These are phyloP conservation scores for Cuculus canorus DNA, from an alignment of 2,797 vertebrate species.

Conservation along the genomic window DNA sequence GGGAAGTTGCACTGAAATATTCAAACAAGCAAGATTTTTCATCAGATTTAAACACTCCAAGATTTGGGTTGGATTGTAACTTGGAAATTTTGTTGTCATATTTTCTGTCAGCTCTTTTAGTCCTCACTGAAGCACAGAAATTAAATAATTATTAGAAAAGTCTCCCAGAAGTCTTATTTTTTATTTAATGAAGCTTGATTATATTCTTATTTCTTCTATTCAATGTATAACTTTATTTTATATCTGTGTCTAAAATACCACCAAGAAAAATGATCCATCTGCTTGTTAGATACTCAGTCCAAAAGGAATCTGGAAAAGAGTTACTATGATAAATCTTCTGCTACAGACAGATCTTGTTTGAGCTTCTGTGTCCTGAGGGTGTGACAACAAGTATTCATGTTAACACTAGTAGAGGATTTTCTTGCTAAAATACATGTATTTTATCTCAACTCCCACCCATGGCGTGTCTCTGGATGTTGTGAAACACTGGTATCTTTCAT, in stretches of 20 bases:
- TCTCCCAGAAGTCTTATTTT: not conserved
- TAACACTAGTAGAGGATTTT: conserved; percentile 24
- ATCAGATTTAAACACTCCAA: not conserved
- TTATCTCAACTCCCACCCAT: not conserved
- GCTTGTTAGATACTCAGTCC: not conserved
- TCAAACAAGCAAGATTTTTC: not conserved
- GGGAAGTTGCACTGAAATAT: not conserved
- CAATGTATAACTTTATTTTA: not conserved
- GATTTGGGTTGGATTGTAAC: not conserved
- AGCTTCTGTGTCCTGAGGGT: not conserved
- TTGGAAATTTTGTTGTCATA: not conserved
- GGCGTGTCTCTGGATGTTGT: not conserved
- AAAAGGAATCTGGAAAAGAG: not conserved
- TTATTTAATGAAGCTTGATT: not conserved
- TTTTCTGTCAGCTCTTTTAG: not conserved
- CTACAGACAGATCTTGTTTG: not conserved
- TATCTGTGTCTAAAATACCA: not conserved
- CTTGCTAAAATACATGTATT: not conserved
- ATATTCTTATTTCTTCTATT: not conserved
- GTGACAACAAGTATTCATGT: not conserved
- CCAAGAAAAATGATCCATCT: not conserved
- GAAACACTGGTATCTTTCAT: not conserved
- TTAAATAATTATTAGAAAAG: not conserved
- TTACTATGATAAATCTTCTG: not conserved
- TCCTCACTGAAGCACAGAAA: not conserved